Conservation (phyloP, 2,888 invertebrate species). For the Lepidocyrtinus sp. region DNA sequence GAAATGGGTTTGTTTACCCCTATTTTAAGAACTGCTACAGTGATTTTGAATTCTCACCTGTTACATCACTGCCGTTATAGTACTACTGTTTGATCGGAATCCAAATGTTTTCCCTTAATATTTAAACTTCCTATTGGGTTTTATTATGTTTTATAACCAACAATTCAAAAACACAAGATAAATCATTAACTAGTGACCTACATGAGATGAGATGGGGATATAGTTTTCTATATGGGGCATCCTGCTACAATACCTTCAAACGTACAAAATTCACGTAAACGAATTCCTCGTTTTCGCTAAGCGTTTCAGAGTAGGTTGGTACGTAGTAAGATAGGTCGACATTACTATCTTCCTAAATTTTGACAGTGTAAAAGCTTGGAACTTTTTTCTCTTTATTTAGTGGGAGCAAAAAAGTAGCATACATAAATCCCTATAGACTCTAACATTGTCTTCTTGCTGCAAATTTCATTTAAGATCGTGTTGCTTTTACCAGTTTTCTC, state of each 20-base stretch:
- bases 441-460: neutral
- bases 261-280: neutral
- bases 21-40: neutral
- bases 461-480: neutral
- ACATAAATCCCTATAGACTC: neutral
- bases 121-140: neutral
- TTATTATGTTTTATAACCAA: neutral
- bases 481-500: neutral
- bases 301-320: neutral
- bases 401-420: neutral
- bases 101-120: neutral
- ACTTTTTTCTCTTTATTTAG: neutral
- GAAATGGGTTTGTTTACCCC: neutral
- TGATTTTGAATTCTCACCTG: neutral
- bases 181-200: neutral
- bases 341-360: neutral
- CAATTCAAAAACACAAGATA: neutral
- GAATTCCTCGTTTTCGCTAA: too few relatives aligned
- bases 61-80: neutral
- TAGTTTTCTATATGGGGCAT: too few relatives aligned
- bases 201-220: neutral
- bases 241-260: neutral
- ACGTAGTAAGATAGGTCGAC: neutral
- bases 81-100: neutral
- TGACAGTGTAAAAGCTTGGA: neutral